phyloP scores from a whole-genome alignment of 2,888 invertebrate genomes.

The Machimus atricapillus region DNA sequence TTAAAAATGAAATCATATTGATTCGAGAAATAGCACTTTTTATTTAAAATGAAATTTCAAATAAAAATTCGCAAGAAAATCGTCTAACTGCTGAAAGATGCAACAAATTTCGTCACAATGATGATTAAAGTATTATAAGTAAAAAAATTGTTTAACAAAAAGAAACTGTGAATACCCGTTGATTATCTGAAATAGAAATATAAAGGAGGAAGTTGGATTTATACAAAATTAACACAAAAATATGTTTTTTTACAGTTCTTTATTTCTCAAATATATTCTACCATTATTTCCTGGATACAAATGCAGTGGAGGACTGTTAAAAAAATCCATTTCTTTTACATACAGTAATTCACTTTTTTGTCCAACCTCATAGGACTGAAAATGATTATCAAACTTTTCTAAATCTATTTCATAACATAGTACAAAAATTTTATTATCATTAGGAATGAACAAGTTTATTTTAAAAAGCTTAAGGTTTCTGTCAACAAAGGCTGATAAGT shows the following conservation, averaged over 20 bases:
- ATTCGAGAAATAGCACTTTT: no score
- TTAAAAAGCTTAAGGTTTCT: slow-evolving; percentile 23
- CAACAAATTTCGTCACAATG: background rate
- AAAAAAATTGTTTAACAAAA: background rate
- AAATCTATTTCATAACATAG: slow-evolving; percentile 38
- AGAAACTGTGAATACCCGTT: background rate
- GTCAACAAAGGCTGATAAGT: background rate
- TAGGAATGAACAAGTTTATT: slow-evolving; percentile 19
- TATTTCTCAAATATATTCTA: slow-evolving; percentile 38
- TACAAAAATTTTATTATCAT: slow-evolving; percentile 12
- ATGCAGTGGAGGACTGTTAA: no score
- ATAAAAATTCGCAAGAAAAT: background rate
- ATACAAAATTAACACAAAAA: background rate
- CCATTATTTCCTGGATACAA: no score
- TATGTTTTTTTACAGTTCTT: background rate
- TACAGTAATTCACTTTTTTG: slow-evolving; percentile 21
- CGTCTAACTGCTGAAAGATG: background rate
- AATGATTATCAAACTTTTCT: slow-evolving; percentile 39
- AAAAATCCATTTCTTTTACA: slow-evolving; percentile 24
- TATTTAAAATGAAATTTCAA: no score
- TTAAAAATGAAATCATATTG: no score
- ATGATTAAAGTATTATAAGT: background rate
- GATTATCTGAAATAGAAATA: background rate
- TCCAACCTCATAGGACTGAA: slow-evolving; percentile 43
- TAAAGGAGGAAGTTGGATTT: no score